phyloP scores from a whole-genome alignment of 2,888 invertebrate genomes.

The Agrilus cyanescens region DNA sequence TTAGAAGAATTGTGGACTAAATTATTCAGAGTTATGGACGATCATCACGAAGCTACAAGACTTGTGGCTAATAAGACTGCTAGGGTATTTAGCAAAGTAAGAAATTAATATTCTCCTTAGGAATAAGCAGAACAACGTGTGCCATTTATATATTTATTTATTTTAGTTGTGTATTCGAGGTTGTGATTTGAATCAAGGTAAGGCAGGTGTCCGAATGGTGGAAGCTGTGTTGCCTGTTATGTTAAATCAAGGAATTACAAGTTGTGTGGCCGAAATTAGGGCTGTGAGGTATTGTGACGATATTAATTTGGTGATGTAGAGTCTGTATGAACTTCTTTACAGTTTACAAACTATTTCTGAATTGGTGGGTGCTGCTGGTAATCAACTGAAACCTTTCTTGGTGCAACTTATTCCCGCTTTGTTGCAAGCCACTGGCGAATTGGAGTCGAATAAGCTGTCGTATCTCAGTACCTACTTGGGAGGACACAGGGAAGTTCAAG shows the following conservation, averaged over 20 bases:
- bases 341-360: constrained; percentile 79
- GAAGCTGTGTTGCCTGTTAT: constrained; percentile 69
- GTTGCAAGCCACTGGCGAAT: constrained; percentile 74
- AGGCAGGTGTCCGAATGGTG: constrained; percentile 59
- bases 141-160: constrained; percentile 14
- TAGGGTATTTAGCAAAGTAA: constrained; percentile 60
- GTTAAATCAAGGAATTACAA: constrained; percentile 67
- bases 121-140: background rate
- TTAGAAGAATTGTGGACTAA: constrained; percentile 64
- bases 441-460: constrained; percentile 69
- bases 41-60: constrained; percentile 81
- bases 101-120: constrained; percentile 1
- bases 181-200: constrained; percentile 58
- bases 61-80: constrained; percentile 62
- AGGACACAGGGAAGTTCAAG: constrained; percentile 58
- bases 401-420: constrained; percentile 71
- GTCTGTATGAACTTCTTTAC: constrained; percentile 12
- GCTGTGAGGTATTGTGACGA: constrained; percentile 49
- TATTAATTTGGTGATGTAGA: background rate
- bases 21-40: constrained; percentile 85
- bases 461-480: constrained; percentile 63
- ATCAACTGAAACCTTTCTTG: constrained; percentile 68
- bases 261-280: constrained; percentile 67
- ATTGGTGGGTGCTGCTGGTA: constrained; percentile 70
- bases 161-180: constrained; percentile 57